Conservation (phyloP, 2,888 invertebrate species). For the Magallana nippona region DNA sequence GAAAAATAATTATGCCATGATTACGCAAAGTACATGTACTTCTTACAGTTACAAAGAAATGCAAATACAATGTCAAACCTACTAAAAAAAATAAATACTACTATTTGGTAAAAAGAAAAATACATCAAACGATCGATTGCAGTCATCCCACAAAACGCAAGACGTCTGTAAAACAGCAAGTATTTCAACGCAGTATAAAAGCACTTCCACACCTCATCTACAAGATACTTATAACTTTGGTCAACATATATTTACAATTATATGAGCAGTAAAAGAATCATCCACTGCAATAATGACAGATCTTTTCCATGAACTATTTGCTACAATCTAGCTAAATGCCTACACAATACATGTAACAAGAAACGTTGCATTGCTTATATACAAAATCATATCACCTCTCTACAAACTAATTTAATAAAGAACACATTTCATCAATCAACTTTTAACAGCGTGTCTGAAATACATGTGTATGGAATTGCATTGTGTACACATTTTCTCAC, state of each 20-base stretch:
- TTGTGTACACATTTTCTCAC: too few species aligned
- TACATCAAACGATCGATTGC: neutral
- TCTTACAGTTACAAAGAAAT: neutral
- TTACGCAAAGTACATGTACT: neutral
- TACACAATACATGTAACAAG: too few species aligned
- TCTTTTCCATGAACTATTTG: neutral
- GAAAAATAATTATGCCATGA: conserved; percentile 31
- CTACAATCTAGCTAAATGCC: too few species aligned
- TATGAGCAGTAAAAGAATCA: neutral
- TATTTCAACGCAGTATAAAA: conserved; percentile 1
- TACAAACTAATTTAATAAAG: too few species aligned
- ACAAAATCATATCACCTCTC: too few species aligned
- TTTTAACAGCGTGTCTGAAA: too few species aligned
- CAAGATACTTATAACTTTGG: neutral
- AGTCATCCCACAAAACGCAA: neutral
- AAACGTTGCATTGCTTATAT: too few species aligned
- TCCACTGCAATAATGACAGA: neutral
- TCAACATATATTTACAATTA: neutral
- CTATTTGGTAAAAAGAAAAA: conserved; percentile 25
- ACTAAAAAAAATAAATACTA: conserved; percentile 22
- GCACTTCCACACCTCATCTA: neutral
- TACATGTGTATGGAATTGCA: too few species aligned
- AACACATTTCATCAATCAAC: too few species aligned
- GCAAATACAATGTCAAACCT: conserved; percentile 2
- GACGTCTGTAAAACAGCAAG: conserved; percentile 8